Conservation (phyloP, 2,113 vertebrate genomes). For the Corynorhinus townsendii region DNA sequence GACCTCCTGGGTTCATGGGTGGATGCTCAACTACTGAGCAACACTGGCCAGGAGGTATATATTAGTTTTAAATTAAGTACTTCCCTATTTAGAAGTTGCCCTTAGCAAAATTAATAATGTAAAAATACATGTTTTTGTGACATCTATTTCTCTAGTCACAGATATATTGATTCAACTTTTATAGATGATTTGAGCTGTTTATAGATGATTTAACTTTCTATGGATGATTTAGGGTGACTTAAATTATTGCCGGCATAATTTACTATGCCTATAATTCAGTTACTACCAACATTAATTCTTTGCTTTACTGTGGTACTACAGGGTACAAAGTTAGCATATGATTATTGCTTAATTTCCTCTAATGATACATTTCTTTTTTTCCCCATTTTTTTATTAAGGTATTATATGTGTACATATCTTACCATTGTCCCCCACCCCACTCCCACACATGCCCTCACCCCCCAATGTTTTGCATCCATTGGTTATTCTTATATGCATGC, state of each 20-base stretch:
- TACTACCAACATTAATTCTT: neutral
- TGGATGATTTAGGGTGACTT: neutral
- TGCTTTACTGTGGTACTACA: neutral
- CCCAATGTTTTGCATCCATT: too few relatives aligned
- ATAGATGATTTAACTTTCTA: neutral
- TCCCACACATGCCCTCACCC: too few relatives aligned
- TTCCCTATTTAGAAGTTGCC: neutral
- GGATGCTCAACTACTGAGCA: too few relatives aligned
- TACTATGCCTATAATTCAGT: neutral
- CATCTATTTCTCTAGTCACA: neutral
- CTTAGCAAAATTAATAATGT: neutral
- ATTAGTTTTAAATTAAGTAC: neutral
- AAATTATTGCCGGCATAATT: neutral
- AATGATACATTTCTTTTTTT: neutral
- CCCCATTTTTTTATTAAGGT: too few relatives aligned
- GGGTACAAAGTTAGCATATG: neutral
- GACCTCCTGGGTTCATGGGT: too few relatives aligned
- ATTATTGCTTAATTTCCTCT: slow-evolving; percentile 13
- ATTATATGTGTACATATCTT: too few relatives aligned
- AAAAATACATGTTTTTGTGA: neutral
- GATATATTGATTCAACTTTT: neutral
- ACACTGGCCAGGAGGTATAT: neutral
- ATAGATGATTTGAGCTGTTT: neutral
- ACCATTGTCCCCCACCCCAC: too few relatives aligned
- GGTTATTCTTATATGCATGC: too few relatives aligned